Evolutionary conservation across 2,888 invertebrate genomes (phyloP).

Genomic region (Nebria brevicollis): DNA sequence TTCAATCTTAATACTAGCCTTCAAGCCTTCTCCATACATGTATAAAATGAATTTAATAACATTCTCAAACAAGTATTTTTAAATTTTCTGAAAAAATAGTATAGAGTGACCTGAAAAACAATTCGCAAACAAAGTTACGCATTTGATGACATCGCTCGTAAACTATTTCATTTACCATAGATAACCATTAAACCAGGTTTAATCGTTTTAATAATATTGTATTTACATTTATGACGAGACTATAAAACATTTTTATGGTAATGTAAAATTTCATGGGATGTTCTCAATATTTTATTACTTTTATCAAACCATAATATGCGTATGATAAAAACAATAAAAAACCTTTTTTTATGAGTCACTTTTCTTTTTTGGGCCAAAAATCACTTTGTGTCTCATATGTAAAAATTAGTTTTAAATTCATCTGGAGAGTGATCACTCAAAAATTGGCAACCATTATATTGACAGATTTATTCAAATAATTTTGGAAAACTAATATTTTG

Average conservation of each 20-base stretch:
- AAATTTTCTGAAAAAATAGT: not conserved
- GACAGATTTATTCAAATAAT: too few species aligned
- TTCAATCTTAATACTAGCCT: too few species aligned
- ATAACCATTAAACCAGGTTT: not conserved
- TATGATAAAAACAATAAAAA: not conserved
- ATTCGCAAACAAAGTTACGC: not conserved
- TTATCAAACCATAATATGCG: conserved; percentile 1
- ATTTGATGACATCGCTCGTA: not conserved
- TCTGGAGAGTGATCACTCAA: too few species aligned
- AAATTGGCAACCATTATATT: too few species aligned
- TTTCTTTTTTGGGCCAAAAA: not conserved
- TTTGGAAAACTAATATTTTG: too few species aligned
- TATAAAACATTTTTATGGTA: not conserved
- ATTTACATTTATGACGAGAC: not conserved
- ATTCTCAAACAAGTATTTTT: too few species aligned
- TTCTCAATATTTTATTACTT: not conserved
- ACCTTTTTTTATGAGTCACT: not conserved
- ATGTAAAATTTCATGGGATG: not conserved
- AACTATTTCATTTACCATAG: not conserved
- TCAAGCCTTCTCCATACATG: too few species aligned
- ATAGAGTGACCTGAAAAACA: not conserved
- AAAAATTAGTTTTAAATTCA: not conserved
- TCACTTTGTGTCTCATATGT: not conserved
- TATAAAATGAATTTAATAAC: too few species aligned
- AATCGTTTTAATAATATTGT: not conserved